Conservation (phyloP, 2,113 vertebrate species). For the Myrmecobius fasciatus region DNA sequence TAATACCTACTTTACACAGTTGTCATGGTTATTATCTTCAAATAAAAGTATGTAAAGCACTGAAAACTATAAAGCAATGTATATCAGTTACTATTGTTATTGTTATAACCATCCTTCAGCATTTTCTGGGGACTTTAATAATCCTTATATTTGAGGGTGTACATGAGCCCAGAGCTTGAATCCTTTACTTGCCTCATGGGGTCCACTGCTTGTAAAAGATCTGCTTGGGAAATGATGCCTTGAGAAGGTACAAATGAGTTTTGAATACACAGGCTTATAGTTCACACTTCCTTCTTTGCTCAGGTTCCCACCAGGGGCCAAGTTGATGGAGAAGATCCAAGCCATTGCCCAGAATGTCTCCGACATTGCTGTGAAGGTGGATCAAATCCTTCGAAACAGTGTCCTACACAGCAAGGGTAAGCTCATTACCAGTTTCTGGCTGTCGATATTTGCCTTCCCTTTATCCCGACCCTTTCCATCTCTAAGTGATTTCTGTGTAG, state of each 20-base stretch:
- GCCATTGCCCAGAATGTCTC: constrained; percentile 98
- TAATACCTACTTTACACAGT: not conserved
- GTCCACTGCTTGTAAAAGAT: not conserved
- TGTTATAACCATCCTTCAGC: not conserved
- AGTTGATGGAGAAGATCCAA: constrained; percentile 96
- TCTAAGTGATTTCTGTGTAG: not conserved
- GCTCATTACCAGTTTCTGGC: not conserved
- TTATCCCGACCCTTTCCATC: not conserved
- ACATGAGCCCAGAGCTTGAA: rapidly evolving
- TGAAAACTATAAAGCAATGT: not conserved
- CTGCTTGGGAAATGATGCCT: rapidly evolving
- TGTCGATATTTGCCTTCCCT: not conserved
- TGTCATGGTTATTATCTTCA: not conserved
- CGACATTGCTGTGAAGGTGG: constrained; percentile 93
- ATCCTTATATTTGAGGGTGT: rapidly evolving
- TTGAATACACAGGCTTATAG: not conserved
- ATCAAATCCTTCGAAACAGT: constrained; percentile 95
- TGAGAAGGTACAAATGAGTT: rapidly evolving
- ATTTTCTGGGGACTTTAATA: not conserved
- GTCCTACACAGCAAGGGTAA: constrained; percentile 88
- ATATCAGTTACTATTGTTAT: not conserved
- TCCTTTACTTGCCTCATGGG: rapidly evolving
- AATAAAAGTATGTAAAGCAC: not conserved
- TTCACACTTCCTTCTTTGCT: not conserved
- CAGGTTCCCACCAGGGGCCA: constrained; percentile 88